Evolutionary conservation across 2,888 invertebrate species (phyloP), one percentile per base, ranked within the genome.

Genomic region (Drosophila subquinaria): DNA sequence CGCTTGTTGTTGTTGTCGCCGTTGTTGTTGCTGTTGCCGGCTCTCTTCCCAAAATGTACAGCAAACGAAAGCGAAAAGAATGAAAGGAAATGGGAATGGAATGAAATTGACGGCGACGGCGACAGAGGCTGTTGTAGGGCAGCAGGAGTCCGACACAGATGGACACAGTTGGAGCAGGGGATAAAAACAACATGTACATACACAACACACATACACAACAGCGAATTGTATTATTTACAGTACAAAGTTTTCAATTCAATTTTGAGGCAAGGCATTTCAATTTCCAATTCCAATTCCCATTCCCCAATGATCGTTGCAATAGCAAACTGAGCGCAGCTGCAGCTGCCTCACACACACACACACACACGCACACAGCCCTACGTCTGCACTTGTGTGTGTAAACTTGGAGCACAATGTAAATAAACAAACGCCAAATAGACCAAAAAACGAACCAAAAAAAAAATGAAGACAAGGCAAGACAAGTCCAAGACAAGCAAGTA

Each of bases 371-470:
- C 35, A 38, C 13, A 66, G 47, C 67, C 62, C 60, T 68, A 70
- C 52, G 36, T 27, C 23, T 57, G 64, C 30, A 33, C 45, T 30
- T 76, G 73, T 84, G 75, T 80, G 79, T 73, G 89, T 84, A 73
- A 87, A 89, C 84, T 84, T 89, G 70, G 60, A 87, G 82, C 82
- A 64, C 88, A 87, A 87, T 87, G 89, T 84, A 84, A 84, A 84
- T 89, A 84, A 84, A 84, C 84, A 84, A 84, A 89, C 84, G 82
- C 67, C 82, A 81, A 76, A 59, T 72, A 79, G 71, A 71, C 67
- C 45, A 80, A 71, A 57, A 45, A 59, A 48, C 35, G 55, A 56
- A 45, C 55, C 47, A 55, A 56, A 45, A 59, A 48, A 48, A 30
- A 30, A 30, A 30, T 30, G 40, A 59, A 77, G 69, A 79, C 63